These are phyloP conservation scores for Conops quadrifasciatus DNA, from an alignment of 2,888 invertebrate species.

Conservation along the genomic window DNA sequence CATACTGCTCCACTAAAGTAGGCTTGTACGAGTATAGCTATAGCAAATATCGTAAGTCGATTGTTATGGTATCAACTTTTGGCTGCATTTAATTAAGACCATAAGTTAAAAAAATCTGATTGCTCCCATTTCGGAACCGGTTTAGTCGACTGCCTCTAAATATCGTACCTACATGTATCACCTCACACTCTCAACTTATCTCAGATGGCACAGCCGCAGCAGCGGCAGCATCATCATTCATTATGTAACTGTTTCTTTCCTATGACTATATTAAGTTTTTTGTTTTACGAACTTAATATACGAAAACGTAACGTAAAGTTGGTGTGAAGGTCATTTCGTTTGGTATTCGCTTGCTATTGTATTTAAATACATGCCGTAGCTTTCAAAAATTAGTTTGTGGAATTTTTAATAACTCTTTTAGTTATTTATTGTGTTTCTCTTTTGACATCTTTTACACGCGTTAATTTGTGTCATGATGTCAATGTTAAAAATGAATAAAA, in stretches of 20 bases:
- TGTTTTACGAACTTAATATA: no score
- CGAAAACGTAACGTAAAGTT: not conserved
- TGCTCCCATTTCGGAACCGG: no score
- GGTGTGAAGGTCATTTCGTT: not conserved
- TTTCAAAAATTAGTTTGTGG: not conserved
- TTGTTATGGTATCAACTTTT: no score
- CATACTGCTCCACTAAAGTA: no score
- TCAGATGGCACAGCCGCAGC: no score
- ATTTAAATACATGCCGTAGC: constrained; percentile 12
- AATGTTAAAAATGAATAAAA: constrained; percentile 3
- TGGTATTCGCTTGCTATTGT: constrained; percentile 2
- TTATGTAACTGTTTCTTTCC: constrained; percentile 23
- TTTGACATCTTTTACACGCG: not conserved
- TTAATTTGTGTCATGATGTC: constrained; percentile 25
- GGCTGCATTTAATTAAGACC: no score
- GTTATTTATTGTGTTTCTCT: not conserved
- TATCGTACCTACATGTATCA: no score
- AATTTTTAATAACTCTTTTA: not conserved
- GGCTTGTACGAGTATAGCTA: no score
- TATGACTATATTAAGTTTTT: not conserved
- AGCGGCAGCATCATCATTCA: not conserved
- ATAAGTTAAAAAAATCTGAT: no score
- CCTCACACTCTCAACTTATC: no score
- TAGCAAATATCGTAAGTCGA: no score
- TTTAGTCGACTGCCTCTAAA: no score